Conservation (phyloP, 2,888 invertebrate genomes). For the Brenthis daphne region DNA sequence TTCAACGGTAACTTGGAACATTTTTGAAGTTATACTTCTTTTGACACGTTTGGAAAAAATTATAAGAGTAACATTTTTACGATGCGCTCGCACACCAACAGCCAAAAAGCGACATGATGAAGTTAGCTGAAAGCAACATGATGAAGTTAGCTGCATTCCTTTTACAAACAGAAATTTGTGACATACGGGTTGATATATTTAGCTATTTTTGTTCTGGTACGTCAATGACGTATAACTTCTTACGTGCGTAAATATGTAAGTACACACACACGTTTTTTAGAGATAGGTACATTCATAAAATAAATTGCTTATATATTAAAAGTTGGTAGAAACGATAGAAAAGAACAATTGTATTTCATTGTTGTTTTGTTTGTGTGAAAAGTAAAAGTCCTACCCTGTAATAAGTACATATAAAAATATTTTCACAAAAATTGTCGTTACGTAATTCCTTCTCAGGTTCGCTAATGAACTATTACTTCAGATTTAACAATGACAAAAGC, state of each 20-base stretch:
- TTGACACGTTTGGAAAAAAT: too few relatives aligned
- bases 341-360: not conserved
- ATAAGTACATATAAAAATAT: not conserved
- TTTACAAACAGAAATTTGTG: too few relatives aligned
- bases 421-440: constrained; percentile 19
- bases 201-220: too few relatives aligned
- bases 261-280: too few relatives aligned
- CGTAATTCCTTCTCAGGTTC: constrained; percentile 31
- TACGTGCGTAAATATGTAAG: too few relatives aligned
- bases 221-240: too few relatives aligned
- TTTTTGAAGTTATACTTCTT: not conserved
- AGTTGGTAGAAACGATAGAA: not conserved
- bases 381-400: constrained; percentile 12
- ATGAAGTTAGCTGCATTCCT: too few relatives aligned
- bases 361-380: constrained; percentile 4
- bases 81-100: too few relatives aligned
- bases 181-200: too few relatives aligned
- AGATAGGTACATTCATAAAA: not conserved
- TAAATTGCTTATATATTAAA: not conserved
- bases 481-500: constrained; percentile 27
- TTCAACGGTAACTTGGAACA: constrained; percentile 21
- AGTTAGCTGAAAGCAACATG: too few relatives aligned
- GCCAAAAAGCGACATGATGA: too few relatives aligned
- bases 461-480: constrained; percentile 31
- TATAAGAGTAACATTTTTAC: too few relatives aligned